phyloP scores from a whole-genome alignment of 1,140 invertebrate genomes.

The Fopius arisanus region DNA sequence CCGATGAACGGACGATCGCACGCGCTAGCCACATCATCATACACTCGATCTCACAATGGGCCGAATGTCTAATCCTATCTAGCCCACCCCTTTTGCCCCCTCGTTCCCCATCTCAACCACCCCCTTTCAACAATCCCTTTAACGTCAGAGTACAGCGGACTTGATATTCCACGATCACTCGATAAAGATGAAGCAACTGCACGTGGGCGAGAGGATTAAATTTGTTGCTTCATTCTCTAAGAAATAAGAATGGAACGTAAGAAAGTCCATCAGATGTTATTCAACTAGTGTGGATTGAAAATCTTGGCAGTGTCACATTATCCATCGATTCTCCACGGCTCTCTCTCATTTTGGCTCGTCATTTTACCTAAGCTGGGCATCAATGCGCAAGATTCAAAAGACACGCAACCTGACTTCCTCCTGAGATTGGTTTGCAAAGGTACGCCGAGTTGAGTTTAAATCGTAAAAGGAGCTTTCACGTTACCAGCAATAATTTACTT shows the following conservation, averaged over 20 bases:
- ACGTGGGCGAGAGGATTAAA: conserved; percentile 12
- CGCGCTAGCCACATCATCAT: neutral
- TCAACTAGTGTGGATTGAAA: neutral
- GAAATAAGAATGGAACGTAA: too few relatives aligned
- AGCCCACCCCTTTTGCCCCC: too few relatives aligned
- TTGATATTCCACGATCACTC: neutral
- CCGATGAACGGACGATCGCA: conserved; percentile 24
- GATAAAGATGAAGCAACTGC: neutral
- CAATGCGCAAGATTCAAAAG: conserved; percentile 9
- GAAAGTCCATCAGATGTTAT: too few relatives aligned
- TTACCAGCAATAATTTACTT: neutral
- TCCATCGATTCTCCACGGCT: too few relatives aligned
- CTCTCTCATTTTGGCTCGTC: too few relatives aligned
- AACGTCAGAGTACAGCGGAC: neutral
- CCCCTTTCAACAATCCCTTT: neutral
- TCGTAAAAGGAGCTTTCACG: conserved; percentile 14
- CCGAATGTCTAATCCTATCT: conserved; percentile 1
- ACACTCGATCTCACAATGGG: neutral
- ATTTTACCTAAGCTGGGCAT: neutral
- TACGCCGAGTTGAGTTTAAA: neutral
- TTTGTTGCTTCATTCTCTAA: conserved; percentile 14
- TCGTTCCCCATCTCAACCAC: neutral
- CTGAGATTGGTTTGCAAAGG: neutral
- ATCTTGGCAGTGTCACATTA: too few relatives aligned
- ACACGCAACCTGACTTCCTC: neutral